These are phyloP conservation scores for Euwallacea similis DNA, from an alignment of 1,140 invertebrate species.

Conservation along the genomic window DNA sequence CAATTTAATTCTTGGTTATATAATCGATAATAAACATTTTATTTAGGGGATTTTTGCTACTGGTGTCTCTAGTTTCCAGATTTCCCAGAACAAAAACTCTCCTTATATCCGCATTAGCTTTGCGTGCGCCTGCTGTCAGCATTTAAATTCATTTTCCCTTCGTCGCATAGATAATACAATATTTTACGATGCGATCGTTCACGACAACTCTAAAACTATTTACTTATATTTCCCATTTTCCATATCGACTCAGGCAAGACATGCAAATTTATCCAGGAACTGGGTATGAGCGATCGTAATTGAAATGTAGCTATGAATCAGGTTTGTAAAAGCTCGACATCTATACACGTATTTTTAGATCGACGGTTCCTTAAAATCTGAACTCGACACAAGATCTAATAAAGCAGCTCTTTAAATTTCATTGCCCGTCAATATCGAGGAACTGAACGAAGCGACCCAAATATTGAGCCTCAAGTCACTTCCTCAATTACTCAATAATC, in stretches of 20 bases:
- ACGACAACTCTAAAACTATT: conserved; percentile 33
- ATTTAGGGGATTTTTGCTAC: too few relatives aligned
- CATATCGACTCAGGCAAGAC: conserved; percentile 24
- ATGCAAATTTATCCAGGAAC: conserved; percentile 23
- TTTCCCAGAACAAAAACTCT: neutral
- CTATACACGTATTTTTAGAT: conserved; percentile 1
- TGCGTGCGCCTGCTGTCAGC: conserved; percentile 18
- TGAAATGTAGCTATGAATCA: too few relatives aligned
- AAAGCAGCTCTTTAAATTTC: neutral
- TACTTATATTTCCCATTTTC: conserved; percentile 13
- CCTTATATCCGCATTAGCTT: conserved; percentile 2
- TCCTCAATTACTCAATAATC: too few relatives aligned
- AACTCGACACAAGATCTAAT: neutral
- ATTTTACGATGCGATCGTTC: conserved; percentile 34
- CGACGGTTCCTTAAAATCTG: neutral
- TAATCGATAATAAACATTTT: too few relatives aligned
- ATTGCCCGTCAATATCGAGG: neutral
- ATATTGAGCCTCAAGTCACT: neutral
- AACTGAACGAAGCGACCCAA: neutral
- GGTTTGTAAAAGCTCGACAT: too few relatives aligned
- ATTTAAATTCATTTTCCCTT: conserved; percentile 30
- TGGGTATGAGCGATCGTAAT: too few relatives aligned
- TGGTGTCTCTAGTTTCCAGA: neutral
- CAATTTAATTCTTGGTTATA: too few relatives aligned
- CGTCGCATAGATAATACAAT: conserved; percentile 25